Conservation (phyloP, 2,113 vertebrate genomes). For the Pseudonaja textilis region DNA sequence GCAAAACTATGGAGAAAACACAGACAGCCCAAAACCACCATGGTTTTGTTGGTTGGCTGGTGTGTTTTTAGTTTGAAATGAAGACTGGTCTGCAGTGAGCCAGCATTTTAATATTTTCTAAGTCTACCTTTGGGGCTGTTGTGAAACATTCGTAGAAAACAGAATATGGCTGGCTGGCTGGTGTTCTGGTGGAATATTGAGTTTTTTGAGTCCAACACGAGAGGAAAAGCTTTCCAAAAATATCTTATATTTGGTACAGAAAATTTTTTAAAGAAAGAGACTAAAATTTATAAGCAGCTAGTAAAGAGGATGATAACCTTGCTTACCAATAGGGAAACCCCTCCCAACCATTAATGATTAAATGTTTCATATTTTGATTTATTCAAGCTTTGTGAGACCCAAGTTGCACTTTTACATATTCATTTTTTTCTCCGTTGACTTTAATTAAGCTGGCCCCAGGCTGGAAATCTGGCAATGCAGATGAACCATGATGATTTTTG, state of each 20-base stretch:
- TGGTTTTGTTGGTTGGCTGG: not conserved
- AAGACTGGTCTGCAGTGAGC: not conserved
- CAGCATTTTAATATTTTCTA: not conserved
- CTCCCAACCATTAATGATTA: conserved; percentile 58
- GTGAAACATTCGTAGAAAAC: not conserved
- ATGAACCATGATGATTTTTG: conserved; percentile 60
- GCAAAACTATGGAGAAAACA: not conserved
- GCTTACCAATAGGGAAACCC: conserved; percentile 54
- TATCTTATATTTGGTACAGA: not conserved
- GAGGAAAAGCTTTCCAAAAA: not conserved
- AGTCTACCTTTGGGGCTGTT: not conserved
- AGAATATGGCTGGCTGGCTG: not conserved
- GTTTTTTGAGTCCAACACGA: not conserved
- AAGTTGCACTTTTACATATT: conserved; percentile 69
- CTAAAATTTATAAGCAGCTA: conserved; percentile 25
- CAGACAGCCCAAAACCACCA: not conserved
- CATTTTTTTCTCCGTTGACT: conserved; percentile 79
- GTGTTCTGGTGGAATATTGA: not conserved
- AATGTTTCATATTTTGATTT: conserved; percentile 72
- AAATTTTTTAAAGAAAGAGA: conserved; percentile 14
- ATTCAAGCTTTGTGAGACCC: conserved; percentile 69
- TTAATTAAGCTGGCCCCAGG: conserved; percentile 76
- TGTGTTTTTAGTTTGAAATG: not conserved
- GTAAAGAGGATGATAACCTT: conserved; percentile 52
- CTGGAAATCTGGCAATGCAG: conserved; percentile 66